phyloP scores from a whole-genome alignment of 2,888 invertebrate species.

The Drosophila subquinaria region DNA sequence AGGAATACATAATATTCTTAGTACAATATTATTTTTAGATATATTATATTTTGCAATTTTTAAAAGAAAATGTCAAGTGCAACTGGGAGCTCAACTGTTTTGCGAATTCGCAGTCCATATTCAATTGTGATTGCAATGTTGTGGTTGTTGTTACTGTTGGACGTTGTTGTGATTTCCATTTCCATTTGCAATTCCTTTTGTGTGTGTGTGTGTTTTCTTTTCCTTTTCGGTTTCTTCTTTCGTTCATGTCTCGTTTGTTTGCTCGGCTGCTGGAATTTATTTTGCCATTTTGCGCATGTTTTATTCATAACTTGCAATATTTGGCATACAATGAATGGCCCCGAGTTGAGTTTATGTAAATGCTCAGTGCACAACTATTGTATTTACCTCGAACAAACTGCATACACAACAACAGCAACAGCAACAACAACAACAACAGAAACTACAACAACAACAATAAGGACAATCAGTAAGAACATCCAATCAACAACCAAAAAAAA shows the following conservation, averaged over 20 bases:
- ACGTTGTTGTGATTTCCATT: slow-evolving; percentile 67
- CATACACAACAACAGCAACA: slow-evolving; percentile 38
- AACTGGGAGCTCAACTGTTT: slow-evolving; percentile 32
- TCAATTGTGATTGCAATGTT: slow-evolving; percentile 49
- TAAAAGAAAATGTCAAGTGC: slow-evolving; percentile 1
- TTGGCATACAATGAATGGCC: slow-evolving; percentile 68
- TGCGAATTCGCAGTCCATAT: slow-evolving; percentile 55
- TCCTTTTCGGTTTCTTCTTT: slow-evolving; percentile 28
- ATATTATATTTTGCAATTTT: not conserved
- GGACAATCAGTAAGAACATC: slow-evolving; percentile 50
- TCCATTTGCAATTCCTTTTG: slow-evolving; percentile 73
- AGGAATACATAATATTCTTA: not conserved
- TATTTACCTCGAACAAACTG: slow-evolving; percentile 49
- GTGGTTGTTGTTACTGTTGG: slow-evolving; percentile 17
- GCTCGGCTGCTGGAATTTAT: slow-evolving; percentile 64
- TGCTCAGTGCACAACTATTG: slow-evolving; percentile 45
- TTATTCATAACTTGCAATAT: slow-evolving; percentile 80
- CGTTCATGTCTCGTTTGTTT: slow-evolving; percentile 58
- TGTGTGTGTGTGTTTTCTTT: slow-evolving; percentile 9
- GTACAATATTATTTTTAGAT: not conserved
- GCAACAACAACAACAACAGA: slow-evolving; percentile 28
- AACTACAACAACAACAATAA: slow-evolving; percentile 32
- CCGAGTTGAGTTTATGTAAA: slow-evolving; percentile 66
- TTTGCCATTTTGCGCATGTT: slow-evolving; percentile 68
- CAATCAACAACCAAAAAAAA: slow-evolving; percentile 47